Percentiles rank a stretch among this genome's conserved stretches.
Conservation (phyloP, 2,113 vertebrate species). For the Parotia lawesii region DNA sequence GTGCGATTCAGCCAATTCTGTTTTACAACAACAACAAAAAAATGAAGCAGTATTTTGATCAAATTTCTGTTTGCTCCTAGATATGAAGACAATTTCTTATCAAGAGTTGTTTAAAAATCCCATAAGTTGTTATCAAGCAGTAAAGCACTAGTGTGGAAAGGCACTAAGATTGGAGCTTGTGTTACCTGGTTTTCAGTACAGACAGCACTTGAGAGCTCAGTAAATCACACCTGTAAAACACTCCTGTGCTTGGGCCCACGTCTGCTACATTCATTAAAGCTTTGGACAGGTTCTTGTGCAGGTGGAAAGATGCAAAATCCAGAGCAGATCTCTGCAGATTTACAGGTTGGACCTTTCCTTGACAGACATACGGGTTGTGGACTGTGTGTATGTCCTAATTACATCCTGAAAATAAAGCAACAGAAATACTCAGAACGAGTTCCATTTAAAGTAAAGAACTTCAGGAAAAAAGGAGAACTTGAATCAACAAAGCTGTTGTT, state of each 20-base stretch:
- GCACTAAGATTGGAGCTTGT: slow-evolving; percentile 1
- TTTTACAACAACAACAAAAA: neutral
- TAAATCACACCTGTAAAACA: neutral
- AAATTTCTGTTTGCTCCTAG: neutral
- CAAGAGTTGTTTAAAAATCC: neutral
- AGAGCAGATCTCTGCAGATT: neutral
- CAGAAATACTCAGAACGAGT: neutral
- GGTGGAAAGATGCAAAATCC: neutral
- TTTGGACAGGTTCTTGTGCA: neutral
- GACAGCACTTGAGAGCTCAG: neutral
- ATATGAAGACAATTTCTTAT: neutral
- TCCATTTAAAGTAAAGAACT: neutral
- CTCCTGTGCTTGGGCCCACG: neutral
- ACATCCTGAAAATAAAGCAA: slow-evolving; percentile 31
- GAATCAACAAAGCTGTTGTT: neutral
- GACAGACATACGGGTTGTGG: slow-evolving; percentile 3
- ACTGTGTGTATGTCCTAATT: slow-evolving; percentile 61
- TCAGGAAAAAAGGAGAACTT: neutral
- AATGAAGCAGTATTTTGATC: neutral
- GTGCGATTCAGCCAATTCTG: neutral
- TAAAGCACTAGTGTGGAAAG: slow-evolving; percentile 34
- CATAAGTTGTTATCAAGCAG: neutral
- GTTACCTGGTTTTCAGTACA: neutral
- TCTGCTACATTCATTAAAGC: neutral
- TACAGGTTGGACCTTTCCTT: slow-evolving; percentile 74